These are phyloP conservation scores for Cryptus viduatorius DNA, from an alignment of 2,888 invertebrate species.

Conservation along the genomic window DNA sequence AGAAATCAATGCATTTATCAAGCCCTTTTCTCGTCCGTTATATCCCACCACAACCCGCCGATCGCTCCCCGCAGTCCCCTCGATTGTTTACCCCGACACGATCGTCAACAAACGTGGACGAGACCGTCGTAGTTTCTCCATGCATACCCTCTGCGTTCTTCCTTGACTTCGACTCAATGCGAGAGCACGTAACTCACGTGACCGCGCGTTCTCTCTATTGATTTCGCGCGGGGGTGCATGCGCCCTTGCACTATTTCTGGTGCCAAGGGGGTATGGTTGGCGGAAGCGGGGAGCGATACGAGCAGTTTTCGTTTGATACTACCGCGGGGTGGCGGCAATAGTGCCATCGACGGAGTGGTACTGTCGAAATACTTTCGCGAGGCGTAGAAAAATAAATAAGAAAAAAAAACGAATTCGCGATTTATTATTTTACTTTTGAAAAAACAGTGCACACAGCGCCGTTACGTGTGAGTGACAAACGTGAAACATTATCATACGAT, in stretches of 20 bases:
- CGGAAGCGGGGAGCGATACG: constrained; percentile 55
- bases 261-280: constrained; percentile 68
- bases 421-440: neutral
- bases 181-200: constrained; percentile 76
- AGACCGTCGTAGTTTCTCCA: constrained; percentile 56
- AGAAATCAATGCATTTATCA: constrained; percentile 4
- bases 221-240: constrained; percentile 81
- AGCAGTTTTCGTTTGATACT: constrained; percentile 64
- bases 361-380: neutral
- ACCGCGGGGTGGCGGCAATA: constrained; percentile 64
- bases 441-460: neutral
- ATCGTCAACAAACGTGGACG: constrained; percentile 61
- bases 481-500: constrained; percentile 24
- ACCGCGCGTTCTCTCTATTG: constrained; percentile 81
- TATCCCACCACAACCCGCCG: constrained; percentile 44
- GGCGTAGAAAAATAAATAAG: neutral
- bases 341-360: constrained; percentile 28
- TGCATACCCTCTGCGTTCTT: constrained; percentile 45
- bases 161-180: constrained; percentile 40
- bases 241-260: constrained; percentile 79
- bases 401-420: constrained; percentile 22
- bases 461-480: constrained; percentile 20
- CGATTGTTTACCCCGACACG: constrained; percentile 60
- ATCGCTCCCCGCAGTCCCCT: constrained; percentile 1
- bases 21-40: constrained; percentile 44